Evolutionary conservation across 2,797 vertebrate genomes (phyloP).

Genomic region (Ctenochaetus hawaiiensis): DNA sequence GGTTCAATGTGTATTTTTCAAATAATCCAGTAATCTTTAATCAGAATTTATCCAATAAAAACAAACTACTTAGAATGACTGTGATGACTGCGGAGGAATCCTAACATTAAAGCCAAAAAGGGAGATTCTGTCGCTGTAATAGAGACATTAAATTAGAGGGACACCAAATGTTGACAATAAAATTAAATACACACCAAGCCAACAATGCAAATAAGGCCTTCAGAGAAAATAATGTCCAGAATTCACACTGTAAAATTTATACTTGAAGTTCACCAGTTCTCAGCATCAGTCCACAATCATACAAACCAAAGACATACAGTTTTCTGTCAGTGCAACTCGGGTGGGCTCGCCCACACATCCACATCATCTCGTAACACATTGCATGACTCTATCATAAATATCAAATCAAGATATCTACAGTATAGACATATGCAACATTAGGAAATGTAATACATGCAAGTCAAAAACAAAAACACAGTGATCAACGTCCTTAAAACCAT

Average conservation of each 20-base stretch:
- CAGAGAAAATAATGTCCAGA: constrained; percentile 29
- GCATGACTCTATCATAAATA: constrained; percentile 60
- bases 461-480: constrained; percentile 30
- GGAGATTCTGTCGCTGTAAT: background rate
- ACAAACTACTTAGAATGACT: constrained; percentile 9
- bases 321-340: constrained; percentile 59
- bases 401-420: constrained; percentile 62
- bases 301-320: constrained; percentile 24
- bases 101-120: background rate
- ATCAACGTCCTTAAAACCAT: constrained; percentile 39
- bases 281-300: constrained; percentile 20
- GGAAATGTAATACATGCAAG: constrained; percentile 53
- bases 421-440: constrained; percentile 47
- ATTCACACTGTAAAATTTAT: constrained; percentile 14
- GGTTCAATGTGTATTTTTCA: background rate
- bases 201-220: constrained; percentile 42
- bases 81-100: background rate
- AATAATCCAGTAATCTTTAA: background rate
- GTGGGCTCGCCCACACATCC: constrained; percentile 30
- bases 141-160: constrained; percentile 29
- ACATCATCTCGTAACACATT: constrained; percentile 24
- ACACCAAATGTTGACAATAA: constrained; percentile 23
- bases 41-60: constrained; percentile 20
- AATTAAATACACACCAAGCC: constrained; percentile 35
- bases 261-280: constrained; percentile 22